phyloP scores from a whole-genome alignment of 2,888 invertebrate genomes.

The Gymnocheta viridis region DNA sequence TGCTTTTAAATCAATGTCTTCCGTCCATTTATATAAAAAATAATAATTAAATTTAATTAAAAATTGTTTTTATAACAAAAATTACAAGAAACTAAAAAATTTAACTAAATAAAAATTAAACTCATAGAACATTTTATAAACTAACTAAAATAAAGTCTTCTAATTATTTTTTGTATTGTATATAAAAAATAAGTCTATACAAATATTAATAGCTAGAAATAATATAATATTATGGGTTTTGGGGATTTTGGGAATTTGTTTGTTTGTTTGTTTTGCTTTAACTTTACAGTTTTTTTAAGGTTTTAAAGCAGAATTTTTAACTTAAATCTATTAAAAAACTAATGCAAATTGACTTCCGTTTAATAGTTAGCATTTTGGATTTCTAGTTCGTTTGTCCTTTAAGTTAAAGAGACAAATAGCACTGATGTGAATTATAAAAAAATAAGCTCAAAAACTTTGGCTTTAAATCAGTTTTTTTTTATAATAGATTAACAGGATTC shows the following conservation, averaged over 20 bases:
- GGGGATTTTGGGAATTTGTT: slow-evolving; percentile 34
- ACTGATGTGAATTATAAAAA: slow-evolving; percentile 8
- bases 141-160: slow-evolving; percentile 67
- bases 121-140: slow-evolving; percentile 41
- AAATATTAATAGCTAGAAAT: slow-evolving; percentile 58
- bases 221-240: slow-evolving; percentile 14
- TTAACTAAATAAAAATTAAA: slow-evolving; percentile 55
- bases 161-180: slow-evolving; percentile 48
- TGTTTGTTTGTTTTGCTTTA: slow-evolving; percentile 65
- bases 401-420: slow-evolving; percentile 1
- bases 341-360: slow-evolving; percentile 69
- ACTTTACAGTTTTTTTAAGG: slow-evolving; percentile 14
- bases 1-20: slow-evolving; percentile 54
- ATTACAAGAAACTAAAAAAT: slow-evolving; percentile 54
- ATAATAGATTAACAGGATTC: slow-evolving; percentile 72
- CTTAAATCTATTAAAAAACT: slow-evolving; percentile 45
- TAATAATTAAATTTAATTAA: slow-evolving; percentile 29
- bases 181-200: slow-evolving; percentile 67
- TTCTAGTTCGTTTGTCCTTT: slow-evolving; percentile 63
- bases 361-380: slow-evolving; percentile 70
- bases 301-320: slow-evolving; percentile 31
- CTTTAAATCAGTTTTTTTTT: slow-evolving; percentile 71
- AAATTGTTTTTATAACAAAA: slow-evolving; percentile 43
- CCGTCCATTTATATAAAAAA: slow-evolving; percentile 35
- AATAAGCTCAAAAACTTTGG: slow-evolving; percentile 75